A percentile compares a stretch with the other conserved stretches of the same genome.
Conservation (phyloP, 2,888 invertebrate species). For the Rotaria magnacalcarata region DNA sequence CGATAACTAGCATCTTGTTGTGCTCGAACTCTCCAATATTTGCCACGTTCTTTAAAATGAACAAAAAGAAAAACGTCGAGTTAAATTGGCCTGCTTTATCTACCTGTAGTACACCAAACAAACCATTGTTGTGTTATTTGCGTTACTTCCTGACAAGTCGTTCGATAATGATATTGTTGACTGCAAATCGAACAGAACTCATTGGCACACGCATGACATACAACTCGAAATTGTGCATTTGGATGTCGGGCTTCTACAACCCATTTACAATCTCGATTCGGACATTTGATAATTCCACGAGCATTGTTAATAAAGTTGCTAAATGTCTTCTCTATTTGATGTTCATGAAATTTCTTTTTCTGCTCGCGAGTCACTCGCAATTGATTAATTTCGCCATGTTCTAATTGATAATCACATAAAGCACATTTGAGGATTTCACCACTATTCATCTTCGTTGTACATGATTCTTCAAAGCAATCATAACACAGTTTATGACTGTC, state of each 20-base stretch:
- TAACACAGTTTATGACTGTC: too few species aligned
- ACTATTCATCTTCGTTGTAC: too few species aligned
- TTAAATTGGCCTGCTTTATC: too few species aligned
- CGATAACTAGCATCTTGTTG: background rate
- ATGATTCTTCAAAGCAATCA: too few species aligned
- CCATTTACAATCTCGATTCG: background rate
- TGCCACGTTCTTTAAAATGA: background rate
- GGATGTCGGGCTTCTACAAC: background rate
- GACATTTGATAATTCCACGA: background rate
- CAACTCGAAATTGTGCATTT: background rate
- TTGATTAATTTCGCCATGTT: too few species aligned
- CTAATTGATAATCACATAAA: too few species aligned
- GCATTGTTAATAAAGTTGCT: background rate
- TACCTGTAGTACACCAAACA: background rate
- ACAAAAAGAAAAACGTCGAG: too few species aligned
- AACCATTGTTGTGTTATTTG: background rate
- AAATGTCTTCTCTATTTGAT: too few species aligned
- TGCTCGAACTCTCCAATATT: background rate
- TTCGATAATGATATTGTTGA: slow-evolving; percentile 1
- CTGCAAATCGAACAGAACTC: background rate
- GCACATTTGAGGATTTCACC: too few species aligned
- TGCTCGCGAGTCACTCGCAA: too few species aligned
- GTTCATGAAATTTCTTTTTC: too few species aligned
- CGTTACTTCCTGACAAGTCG: background rate
- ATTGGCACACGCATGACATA: background rate